Evolutionary conservation across 2,888 invertebrate genomes (phyloP).

Genomic region (Agonum fuliginosum): DNA sequence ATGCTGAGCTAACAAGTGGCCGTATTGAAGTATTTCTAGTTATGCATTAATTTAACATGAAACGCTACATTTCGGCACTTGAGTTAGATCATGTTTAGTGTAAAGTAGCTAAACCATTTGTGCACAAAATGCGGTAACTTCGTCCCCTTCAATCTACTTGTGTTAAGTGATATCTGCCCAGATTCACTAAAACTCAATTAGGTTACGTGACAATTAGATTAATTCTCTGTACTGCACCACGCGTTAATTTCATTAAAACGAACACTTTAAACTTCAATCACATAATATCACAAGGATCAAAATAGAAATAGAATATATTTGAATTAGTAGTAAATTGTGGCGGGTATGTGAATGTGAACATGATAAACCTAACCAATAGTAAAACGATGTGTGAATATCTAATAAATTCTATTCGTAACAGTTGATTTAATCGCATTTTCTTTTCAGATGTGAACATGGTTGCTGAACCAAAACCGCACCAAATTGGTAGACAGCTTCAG

Average conservation of each 20-base stretch:
- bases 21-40: too few species aligned
- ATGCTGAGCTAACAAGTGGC: too few species aligned
- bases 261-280: not conserved
- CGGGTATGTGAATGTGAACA: too few species aligned
- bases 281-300: too few species aligned
- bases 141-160: constrained; percentile 12
- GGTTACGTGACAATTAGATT: constrained; percentile 16
- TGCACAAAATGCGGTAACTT: not conserved
- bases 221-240: constrained; percentile 1
- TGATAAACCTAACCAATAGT: too few species aligned
- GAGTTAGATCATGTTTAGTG: not conserved
- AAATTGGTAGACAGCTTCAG: constrained; percentile 78
- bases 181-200: constrained; percentile 15
- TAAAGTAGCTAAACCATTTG: not conserved
- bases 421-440: constrained; percentile 18
- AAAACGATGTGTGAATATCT: not conserved
- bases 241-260: not conserved
- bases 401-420: not conserved
- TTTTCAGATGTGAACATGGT: constrained; percentile 81
- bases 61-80: not conserved
- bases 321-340: too few species aligned
- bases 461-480: constrained; percentile 81
- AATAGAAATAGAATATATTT: too few species aligned
- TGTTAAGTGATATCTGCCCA: constrained; percentile 14
- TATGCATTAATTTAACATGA: not conserved